Evolutionary conservation across 2,113 vertebrate species (phyloP).

Genomic region (Sylvietta virens): DNA sequence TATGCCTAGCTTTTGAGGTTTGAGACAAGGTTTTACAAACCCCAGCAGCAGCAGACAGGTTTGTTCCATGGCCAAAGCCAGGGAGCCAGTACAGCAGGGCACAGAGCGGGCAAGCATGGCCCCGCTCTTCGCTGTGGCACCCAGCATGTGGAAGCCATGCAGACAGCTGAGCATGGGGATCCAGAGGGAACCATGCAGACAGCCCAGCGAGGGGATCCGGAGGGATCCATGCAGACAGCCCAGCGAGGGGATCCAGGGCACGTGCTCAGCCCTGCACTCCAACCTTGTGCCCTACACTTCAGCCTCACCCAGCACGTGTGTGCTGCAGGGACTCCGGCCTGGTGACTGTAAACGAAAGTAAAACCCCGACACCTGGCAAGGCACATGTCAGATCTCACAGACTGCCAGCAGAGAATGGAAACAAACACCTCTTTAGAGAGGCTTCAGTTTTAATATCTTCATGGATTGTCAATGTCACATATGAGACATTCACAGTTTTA

Average conservation of each 20-base stretch:
- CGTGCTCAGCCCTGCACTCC: fast-evolving
- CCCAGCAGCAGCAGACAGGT: neutral
- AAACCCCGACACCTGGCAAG: neutral
- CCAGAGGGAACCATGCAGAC: neutral
- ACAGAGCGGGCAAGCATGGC: fast-evolving
- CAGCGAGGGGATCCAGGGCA: fast-evolving
- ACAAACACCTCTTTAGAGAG: neutral
- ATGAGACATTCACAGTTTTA: neutral
- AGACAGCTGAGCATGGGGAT: fast-evolving
- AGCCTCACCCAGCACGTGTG: fast-evolving
- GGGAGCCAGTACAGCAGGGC: neutral
- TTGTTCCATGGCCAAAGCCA: neutral
- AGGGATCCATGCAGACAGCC: neutral
- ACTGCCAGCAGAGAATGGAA: neutral
- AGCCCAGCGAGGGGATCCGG: neutral
- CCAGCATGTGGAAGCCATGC: fast-evolving
- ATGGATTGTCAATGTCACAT: neutral
- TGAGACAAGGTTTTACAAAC: neutral
- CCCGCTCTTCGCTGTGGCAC: fast-evolving
- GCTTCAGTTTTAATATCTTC: neutral
- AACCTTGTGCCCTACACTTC: fast-evolving
- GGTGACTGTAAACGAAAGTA: neutral
- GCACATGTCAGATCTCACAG: neutral
- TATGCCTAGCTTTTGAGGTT: neutral
- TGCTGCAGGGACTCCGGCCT: neutral